Percentiles rank a stretch among this genome's conserved stretches.
Conservation (phyloP, 2,888 invertebrate genomes). For the Platycnemis pennipes region DNA sequence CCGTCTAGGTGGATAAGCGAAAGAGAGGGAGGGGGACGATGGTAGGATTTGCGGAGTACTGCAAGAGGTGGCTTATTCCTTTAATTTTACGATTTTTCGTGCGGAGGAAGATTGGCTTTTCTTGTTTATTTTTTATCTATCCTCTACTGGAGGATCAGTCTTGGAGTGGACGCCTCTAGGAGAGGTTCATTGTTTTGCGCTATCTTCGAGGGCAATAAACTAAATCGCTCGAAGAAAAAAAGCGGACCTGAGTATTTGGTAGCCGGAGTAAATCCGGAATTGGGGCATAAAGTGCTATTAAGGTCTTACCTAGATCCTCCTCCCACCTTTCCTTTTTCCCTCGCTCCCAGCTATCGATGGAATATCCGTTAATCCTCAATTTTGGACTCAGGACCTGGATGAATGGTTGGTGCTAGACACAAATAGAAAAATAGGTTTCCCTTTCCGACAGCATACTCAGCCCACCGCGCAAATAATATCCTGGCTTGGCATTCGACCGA, state of each 20-base stretch:
- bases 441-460: not conserved
- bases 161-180: not conserved
- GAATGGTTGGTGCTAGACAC: not conserved
- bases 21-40: not conserved
- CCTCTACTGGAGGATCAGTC: not conserved
- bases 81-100: conserved; percentile 32
- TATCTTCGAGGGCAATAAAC: not conserved
- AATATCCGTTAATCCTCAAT: conserved; percentile 7
- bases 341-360: not conserved
- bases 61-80: not conserved
- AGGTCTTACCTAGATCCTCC: not conserved
- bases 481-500: not conserved
- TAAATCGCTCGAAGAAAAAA: conserved; percentile 25
- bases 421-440: conserved; percentile 9
- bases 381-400: not conserved
- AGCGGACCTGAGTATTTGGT: not conserved
- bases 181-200: conserved; percentile 23
- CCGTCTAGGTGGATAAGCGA: not conserved
- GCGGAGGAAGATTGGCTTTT: not conserved
- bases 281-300: conserved; percentile 27
- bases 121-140: not conserved
- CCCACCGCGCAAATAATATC: not conserved
- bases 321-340: not conserved
- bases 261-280: conserved; percentile 17
- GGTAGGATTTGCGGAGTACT: not conserved